phyloP scores from a whole-genome alignment of 2,888 invertebrate species.

The Desoria tigrina region DNA sequence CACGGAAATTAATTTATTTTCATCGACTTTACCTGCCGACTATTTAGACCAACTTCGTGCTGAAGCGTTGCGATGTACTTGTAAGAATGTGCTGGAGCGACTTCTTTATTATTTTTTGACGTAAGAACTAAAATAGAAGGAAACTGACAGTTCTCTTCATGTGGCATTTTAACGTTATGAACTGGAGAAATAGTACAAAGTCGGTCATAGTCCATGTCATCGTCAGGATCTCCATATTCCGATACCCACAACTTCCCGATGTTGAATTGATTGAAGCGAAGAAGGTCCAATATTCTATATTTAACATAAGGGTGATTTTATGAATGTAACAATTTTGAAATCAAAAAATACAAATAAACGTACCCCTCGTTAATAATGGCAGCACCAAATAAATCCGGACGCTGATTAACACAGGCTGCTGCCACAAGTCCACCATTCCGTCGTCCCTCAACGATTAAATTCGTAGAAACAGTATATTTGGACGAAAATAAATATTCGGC shows the following conservation, averaged over 20 bases:
- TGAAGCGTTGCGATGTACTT: constrained; percentile 93
- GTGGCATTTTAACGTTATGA: constrained; percentile 75
- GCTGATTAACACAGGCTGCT: constrained; percentile 90
- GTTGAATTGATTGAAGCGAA: constrained; percentile 95
- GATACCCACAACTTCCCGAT: constrained; percentile 95
- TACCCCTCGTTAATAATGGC: constrained; percentile 93
- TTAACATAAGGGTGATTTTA: background rate
- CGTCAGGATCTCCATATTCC: constrained; percentile 90
- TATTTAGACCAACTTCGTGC: constrained; percentile 66
- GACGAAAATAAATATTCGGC: constrained; percentile 81
- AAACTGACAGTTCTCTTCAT: constrained; percentile 67
- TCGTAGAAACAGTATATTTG: constrained; percentile 73
- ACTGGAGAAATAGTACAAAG: constrained; percentile 86
- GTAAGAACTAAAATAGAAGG: constrained; percentile 90
- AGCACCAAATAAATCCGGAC: constrained; percentile 90
- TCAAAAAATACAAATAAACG: constrained; percentile 33
- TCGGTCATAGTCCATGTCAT: constrained; percentile 79
- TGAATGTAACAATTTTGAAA: background rate
- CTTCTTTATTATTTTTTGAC: constrained; percentile 59
- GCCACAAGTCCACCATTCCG: constrained; percentile 94
- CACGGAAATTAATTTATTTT: no score
- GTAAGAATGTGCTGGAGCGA: constrained; percentile 72
- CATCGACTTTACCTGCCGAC: constrained; percentile 65
- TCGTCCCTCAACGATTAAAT: constrained; percentile 86
- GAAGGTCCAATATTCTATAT: constrained; percentile 90